Base-by-base conservation (phyloP, 2,797 vertebrate genomes). In the Enteromius thamalakanensis region DNA sequence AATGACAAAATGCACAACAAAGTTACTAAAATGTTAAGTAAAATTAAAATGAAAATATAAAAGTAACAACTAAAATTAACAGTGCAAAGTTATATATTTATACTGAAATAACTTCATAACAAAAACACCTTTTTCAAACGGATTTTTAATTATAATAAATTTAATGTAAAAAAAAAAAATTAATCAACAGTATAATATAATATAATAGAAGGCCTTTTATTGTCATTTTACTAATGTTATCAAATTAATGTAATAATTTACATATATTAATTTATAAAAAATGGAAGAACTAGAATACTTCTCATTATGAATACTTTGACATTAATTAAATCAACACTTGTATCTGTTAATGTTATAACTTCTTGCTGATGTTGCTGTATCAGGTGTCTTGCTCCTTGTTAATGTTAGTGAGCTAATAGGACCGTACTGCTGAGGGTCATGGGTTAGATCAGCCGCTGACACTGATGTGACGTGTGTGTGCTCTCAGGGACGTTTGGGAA, bases 401-500 rank as follows among this genome's bases (percentile, higher is more conserved):
- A 51, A 51, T 51, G 49, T 51, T 19, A 51, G 49, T 2, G 49
- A 51, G 6, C 2, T 51, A 2, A 51, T 51, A 19, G 49, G 19
- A 55, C 51, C 19, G 7, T n/a, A n/a, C 51, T 9, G 51, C 21
- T 21, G 19, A 21, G 51, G 47, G 4, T 47, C 14, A 15, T 49
- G 51, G 51, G 51, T n/a, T n/a, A 1, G 51, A 53, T 21, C 21
- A 8, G 7, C 51, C 21, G 19, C 19, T 55, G 3, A 55, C n/a
- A 47, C 29, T 47, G 42, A 71, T 34, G 65, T n/a, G 1, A 1
- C 62, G 11, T 40, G 21, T 0, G 8, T 81, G 89, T 79, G 89
- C 40, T 93, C 93, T 49, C 90, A 99, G 98, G 97, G 82, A 99
- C 98, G 1, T 99, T 99, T 92, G 98, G 97, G 77, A 99, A 99